Conservation (phyloP, 2,888 invertebrate species). For the Hesperia comma region DNA sequence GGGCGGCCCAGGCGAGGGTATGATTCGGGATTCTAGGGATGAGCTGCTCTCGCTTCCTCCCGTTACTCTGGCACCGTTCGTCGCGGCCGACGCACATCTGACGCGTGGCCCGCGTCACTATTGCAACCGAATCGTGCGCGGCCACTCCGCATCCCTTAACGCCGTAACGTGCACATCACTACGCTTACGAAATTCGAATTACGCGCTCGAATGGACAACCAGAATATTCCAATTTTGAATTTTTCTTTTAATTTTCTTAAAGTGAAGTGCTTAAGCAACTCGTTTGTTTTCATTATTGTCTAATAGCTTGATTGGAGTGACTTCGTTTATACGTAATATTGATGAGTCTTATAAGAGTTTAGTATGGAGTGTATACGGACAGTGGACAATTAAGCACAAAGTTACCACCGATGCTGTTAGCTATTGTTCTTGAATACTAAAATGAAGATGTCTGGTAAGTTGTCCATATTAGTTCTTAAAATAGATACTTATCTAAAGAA, state of each 20-base stretch:
- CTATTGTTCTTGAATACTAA: conserved; percentile 58
- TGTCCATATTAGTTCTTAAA: too few species aligned
- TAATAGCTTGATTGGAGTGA: conserved; percentile 5
- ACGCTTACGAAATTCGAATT: conserved; percentile 45
- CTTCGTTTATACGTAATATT: conserved; percentile 11
- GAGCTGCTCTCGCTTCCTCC: conserved; percentile 81
- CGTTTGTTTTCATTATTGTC: neutral
- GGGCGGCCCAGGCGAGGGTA: conserved; percentile 78
- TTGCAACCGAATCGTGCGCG: conserved; percentile 55
- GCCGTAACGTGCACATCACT: conserved; percentile 51
- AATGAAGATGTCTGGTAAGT: conserved; percentile 80
- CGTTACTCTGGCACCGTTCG: conserved; percentile 79
- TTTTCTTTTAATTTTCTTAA: conserved; percentile 11
- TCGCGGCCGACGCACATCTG: conserved; percentile 73
- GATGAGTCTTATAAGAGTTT: conserved; percentile 28
- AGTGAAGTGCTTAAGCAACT: conserved; percentile 36
- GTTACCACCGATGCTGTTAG: conserved; percentile 42
- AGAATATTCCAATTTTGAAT: conserved; percentile 20
- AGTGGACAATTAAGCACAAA: conserved; percentile 34
- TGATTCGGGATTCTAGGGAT: conserved; percentile 84
- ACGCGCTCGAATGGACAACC: conserved; percentile 27
- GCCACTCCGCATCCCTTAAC: conserved; percentile 45
- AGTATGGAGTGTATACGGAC: conserved; percentile 43
- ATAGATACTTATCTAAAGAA: too few species aligned
- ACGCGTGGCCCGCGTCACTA: conserved; percentile 53